Percentiles rank a stretch among this genome's conserved stretches.
phyloP scores from a whole-genome alignment of 2,888 invertebrate genomes.

The Muschampia plurimacula region DNA sequence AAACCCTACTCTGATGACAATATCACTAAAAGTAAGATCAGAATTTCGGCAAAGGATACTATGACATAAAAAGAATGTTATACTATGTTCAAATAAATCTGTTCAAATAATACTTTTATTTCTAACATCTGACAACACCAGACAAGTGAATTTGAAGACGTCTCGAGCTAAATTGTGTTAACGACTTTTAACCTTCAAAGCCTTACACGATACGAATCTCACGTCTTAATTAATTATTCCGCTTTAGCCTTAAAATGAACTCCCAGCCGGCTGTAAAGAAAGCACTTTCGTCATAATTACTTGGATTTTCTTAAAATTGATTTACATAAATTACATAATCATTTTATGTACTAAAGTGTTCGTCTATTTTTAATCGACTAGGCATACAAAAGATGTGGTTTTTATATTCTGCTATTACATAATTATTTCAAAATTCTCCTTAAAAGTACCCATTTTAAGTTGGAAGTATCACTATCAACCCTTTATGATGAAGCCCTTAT shows the following conservation, averaged over 20 bases:
- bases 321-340: neutral
- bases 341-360: neutral
- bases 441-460: no score
- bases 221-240: slow-evolving; percentile 2
- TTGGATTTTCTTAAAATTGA: neutral
- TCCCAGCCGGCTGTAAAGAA: neutral
- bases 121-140: neutral
- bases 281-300: neutral
- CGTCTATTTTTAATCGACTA: no score
- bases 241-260: slow-evolving; percentile 1
- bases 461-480: no score
- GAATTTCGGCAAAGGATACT: no score
- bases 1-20: no score
- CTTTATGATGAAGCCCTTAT: no score
- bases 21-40: no score
- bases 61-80: no score
- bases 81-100: no score
- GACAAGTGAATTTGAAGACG: neutral
- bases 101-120: neutral
- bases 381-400: no score
- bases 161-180: slow-evolving; percentile 2
- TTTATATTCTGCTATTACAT: no score
- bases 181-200: slow-evolving; percentile 7
- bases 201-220: slow-evolving; percentile 8
- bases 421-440: no score